Conservation (phyloP, 2,888 invertebrate species). For the Amphipoea oculea region DNA sequence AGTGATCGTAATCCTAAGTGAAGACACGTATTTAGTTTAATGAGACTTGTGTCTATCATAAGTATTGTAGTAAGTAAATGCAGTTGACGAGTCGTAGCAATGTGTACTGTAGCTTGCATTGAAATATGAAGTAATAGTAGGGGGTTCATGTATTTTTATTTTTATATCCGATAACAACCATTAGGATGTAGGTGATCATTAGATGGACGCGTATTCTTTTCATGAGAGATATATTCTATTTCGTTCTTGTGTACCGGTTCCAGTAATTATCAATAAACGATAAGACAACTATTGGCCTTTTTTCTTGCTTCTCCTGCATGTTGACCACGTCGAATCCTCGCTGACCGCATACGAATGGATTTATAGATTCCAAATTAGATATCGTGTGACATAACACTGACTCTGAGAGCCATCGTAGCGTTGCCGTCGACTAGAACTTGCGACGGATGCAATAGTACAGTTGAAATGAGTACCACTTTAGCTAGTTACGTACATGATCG, state of each 20-base stretch:
- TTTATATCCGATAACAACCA: slow-evolving; percentile 83
- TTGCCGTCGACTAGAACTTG: slow-evolving; percentile 58
- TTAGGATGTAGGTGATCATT: slow-evolving; percentile 76
- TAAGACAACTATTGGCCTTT: slow-evolving; percentile 87
- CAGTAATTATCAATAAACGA: slow-evolving; percentile 87
- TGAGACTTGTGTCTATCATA: slow-evolving; percentile 66
- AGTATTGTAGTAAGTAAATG: slow-evolving; percentile 72
- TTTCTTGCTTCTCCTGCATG: slow-evolving; percentile 89
- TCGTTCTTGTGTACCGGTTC: slow-evolving; percentile 86
- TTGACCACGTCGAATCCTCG: slow-evolving; percentile 75
- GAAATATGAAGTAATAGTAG: slow-evolving; percentile 64
- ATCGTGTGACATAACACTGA: slow-evolving; percentile 53
- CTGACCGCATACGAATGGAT: slow-evolving; percentile 64
- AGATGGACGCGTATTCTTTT: slow-evolving; percentile 77
- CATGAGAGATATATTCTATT: slow-evolving; percentile 72
- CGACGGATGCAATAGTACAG: slow-evolving; percentile 59
- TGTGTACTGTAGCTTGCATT: slow-evolving; percentile 71
- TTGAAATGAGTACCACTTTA: slow-evolving; percentile 67
- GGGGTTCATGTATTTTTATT: slow-evolving; percentile 85
- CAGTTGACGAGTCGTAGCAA: slow-evolving; percentile 68
- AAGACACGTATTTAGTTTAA: slow-evolving; percentile 63
- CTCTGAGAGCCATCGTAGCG: slow-evolving; percentile 60
- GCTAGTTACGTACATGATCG: slow-evolving; percentile 68
- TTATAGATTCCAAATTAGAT: slow-evolving; percentile 62
- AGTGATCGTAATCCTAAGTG: slow-evolving; percentile 46